Evolutionary conservation across 2,113 vertebrate species (phyloP).

Genomic region (Lates calcarifer): DNA sequence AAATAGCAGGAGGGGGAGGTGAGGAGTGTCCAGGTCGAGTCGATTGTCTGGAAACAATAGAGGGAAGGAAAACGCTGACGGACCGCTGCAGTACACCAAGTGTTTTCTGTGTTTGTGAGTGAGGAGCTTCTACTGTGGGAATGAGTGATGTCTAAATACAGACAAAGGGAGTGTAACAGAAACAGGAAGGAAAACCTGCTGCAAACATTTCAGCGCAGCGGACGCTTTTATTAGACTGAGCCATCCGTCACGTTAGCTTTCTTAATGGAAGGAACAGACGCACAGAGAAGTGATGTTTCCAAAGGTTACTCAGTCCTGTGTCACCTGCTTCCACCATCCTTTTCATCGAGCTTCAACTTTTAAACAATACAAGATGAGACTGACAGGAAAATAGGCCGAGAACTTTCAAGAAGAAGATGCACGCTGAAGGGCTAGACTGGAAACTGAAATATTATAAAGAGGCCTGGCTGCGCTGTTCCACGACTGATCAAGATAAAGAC

Average conservation of each 20-base stretch:
- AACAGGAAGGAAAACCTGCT: conserved; percentile 38
- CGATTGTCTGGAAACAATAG: conserved; percentile 72
- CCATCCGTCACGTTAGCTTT: not conserved
- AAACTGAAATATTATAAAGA: too few relatives aligned
- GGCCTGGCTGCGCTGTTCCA: too few relatives aligned
- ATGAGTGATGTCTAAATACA: conserved; percentile 31
- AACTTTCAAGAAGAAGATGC: too few relatives aligned
- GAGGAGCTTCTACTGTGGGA: conserved; percentile 40
- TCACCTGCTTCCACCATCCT: too few relatives aligned
- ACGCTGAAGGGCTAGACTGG: too few relatives aligned
- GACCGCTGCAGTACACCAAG: not conserved
- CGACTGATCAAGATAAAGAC: too few relatives aligned
- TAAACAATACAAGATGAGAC: too few relatives aligned
- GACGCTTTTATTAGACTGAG: too few relatives aligned
- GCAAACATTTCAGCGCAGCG: not conserved
- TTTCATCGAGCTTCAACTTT: too few relatives aligned
- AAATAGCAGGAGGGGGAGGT: conserved; percentile 37
- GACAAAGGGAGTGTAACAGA: not conserved
- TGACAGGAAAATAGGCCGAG: too few relatives aligned
- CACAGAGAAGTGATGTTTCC: not conserved
- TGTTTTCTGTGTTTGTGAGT: not conserved
- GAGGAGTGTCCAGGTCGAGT: conserved; percentile 20
- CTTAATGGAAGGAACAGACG: not conserved
- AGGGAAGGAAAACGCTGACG: conserved; percentile 61
- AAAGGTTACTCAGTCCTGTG: not conserved